Evolutionary conservation across 2,888 invertebrate species (phyloP), one percentile per base, ranked within the genome.

Genomic region (Phengaris arion): DNA sequence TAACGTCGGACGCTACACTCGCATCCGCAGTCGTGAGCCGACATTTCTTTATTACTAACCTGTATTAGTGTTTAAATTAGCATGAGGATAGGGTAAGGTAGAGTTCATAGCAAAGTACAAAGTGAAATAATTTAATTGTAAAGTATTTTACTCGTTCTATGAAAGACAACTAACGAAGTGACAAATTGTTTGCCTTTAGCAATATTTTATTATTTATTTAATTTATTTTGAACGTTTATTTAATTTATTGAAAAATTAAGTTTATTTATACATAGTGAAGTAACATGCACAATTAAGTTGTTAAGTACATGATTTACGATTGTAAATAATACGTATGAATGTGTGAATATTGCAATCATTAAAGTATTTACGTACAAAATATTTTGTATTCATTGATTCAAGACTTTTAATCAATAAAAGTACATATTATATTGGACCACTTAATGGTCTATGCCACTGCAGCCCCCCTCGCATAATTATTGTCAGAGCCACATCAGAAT

Each of bases 341-440:
- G 92, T 92, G 92, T 93, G 92, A 89, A 89, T 90, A 92, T 88
- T 89, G 86, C 88, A 86, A 90, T 89, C 89, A 91, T 90, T 92
- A 93, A 92, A 92, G 86, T 93, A 93, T 93, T 92, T 91, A 92
- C 89, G 85, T 91, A 89, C 84, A 85, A 74, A 76, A 82, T 79
- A 78, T 77, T 74, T 75, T 75, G 35, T 59, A 46, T 74, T 68
- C 6, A 45, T n/a, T 70, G 8, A 48, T 48, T 48, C 7, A 48
- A 1, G 48, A 7, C 48, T 6, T 4, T 6, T 6, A 6, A 6
- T 46, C 46, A 46, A 46, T 46, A 46, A 48, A 35, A 35, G 35
- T 35, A 35, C 35, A 35, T 3, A 35, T 35, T 35, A 35, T 3
- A 35, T 35, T 35, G 35, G 35, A 35, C 1, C 35, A 35, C 22